phyloP scores from a whole-genome alignment of 2,888 invertebrate genomes.

The Zonitis immaculata region DNA sequence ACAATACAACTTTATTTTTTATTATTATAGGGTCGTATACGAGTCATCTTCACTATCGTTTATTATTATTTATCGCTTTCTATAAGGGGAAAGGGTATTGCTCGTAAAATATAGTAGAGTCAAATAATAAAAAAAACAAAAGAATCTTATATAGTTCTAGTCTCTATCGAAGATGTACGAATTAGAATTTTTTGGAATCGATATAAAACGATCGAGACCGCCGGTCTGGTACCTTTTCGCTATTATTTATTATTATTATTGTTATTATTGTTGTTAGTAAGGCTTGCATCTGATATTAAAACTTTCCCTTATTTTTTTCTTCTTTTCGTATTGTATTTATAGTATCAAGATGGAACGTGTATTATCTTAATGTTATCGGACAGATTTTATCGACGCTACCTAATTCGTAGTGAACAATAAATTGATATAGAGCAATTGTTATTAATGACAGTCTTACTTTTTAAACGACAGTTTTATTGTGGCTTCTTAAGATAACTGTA shows the following conservation, averaged over 20 bases:
- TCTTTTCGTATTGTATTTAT: too few relatives aligned
- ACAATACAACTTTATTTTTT: too few relatives aligned
- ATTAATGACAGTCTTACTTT: conserved; percentile 47
- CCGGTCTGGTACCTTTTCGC: not conserved
- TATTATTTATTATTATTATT: too few relatives aligned
- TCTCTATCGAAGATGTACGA: too few relatives aligned
- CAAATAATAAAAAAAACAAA: too few relatives aligned
- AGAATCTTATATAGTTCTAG: too few relatives aligned
- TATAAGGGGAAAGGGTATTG: not conserved
- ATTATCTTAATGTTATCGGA: conserved; percentile 25
- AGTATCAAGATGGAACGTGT: too few relatives aligned
- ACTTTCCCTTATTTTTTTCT: conserved; percentile 27
- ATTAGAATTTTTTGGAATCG: too few relatives aligned
- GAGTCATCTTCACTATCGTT: too few relatives aligned
- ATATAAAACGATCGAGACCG: not conserved
- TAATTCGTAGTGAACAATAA: conserved; percentile 44
- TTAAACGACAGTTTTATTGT: conserved; percentile 50
- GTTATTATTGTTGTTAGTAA: too few relatives aligned
- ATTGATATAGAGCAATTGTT: conserved; percentile 47
- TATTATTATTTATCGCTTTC: not conserved
- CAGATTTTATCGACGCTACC: conserved; percentile 40
- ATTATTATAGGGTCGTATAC: too few relatives aligned
- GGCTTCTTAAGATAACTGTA: conserved; percentile 51
- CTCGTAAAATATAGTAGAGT: not conserved
- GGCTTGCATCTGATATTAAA: not conserved